Evolutionary conservation across 2,797 vertebrate species (phyloP).

Genomic region (Alectoris magna): DNA sequence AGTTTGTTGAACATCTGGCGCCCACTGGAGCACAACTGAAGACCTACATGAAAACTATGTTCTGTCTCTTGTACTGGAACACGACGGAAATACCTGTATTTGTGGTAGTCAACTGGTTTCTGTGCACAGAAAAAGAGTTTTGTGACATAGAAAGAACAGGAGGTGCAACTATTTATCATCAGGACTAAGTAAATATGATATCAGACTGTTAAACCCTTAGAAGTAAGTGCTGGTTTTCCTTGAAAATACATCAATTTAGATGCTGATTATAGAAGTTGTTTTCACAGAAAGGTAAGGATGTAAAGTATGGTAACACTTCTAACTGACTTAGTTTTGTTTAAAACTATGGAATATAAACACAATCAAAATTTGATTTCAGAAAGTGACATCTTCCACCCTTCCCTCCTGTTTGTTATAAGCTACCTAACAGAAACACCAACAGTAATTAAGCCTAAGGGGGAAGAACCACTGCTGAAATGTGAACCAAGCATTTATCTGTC

Average conservation of each 20-base stretch:
- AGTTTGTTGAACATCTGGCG: constrained; percentile 94
- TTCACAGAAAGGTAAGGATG: background rate
- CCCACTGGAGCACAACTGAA: constrained; percentile 92
- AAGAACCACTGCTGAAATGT: background rate
- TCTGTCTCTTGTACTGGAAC: constrained; percentile 90
- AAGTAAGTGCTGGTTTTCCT: background rate
- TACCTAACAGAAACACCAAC: background rate
- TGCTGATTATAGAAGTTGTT: background rate
- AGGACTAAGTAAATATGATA: background rate
- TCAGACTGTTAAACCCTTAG: background rate
- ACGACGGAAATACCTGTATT: constrained; percentile 86
- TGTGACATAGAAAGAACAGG: background rate
- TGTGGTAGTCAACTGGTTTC: constrained; percentile 88
- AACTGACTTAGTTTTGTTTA: background rate
- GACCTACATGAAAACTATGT: constrained; percentile 93
- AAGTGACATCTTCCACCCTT: background rate
- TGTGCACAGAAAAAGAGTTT: constrained; percentile 65
- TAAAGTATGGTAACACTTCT: background rate
- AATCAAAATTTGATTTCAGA: background rate
- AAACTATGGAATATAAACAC: background rate
- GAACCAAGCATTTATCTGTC: background rate
- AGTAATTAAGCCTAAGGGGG: background rate
- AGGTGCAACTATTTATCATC: background rate
- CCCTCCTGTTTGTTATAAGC: background rate
- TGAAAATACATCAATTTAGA: background rate